Evolutionary conservation across 2,888 invertebrate species (phyloP).

Genomic region (Parochlus steinenii): DNA sequence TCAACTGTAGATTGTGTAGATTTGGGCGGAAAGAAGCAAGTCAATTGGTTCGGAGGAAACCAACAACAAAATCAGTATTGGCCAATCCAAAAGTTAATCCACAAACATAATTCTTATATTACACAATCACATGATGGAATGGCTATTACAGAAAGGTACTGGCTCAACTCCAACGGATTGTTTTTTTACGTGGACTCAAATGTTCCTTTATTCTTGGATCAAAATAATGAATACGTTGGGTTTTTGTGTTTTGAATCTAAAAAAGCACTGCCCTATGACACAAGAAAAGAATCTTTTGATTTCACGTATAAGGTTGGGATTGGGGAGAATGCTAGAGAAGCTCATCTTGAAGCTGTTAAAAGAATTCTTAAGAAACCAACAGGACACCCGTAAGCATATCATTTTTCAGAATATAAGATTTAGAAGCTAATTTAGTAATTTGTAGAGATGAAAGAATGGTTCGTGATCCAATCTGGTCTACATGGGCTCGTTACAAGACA

Average conservation of each 20-base stretch:
- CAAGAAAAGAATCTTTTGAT: constrained; percentile 20
- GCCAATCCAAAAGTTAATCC: constrained; percentile 38
- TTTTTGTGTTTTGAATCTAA: constrained; percentile 36
- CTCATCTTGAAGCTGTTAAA: constrained; percentile 42
- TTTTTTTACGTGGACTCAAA: constrained; percentile 43
- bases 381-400: constrained; percentile 35
- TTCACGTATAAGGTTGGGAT: constrained; percentile 45
- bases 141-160: constrained; percentile 43
- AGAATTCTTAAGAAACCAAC: constrained; percentile 40
- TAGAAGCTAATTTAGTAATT: no score
- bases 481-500: constrained; percentile 61
- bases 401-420: no score
- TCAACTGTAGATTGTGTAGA: constrained; percentile 10
- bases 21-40: constrained; percentile 14
- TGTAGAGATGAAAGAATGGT: constrained; percentile 48
- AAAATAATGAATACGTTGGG: constrained; percentile 32
- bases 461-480: constrained; percentile 71
- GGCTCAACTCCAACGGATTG: constrained; percentile 49
- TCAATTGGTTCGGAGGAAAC: constrained; percentile 47
- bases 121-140: constrained; percentile 39
- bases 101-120: constrained; percentile 37
- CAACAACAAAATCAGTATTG: constrained; percentile 41
- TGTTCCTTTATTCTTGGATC: constrained; percentile 48
- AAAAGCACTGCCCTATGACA: constrained; percentile 33
- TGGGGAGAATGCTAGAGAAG: constrained; percentile 36